phyloP scores from a whole-genome alignment of 1,140 invertebrate genomes.

The Mylabris phalerata region DNA sequence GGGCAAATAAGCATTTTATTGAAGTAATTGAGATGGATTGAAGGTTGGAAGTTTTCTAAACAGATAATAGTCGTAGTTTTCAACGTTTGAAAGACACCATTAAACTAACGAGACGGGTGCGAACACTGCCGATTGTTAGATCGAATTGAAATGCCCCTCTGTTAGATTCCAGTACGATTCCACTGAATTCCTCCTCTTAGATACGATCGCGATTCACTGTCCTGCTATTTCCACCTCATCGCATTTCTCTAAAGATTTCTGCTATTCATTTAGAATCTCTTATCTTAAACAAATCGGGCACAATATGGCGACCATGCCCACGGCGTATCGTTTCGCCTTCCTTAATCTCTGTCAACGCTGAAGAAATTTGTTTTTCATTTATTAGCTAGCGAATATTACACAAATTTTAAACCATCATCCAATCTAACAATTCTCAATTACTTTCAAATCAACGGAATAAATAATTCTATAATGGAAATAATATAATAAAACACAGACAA shows the following conservation, averaged over 20 bases:
- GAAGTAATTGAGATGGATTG: neutral
- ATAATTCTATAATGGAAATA: neutral
- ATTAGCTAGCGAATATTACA: neutral
- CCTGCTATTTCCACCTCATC: slow-evolving; percentile 23
- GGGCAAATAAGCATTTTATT: neutral
- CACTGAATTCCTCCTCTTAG: slow-evolving; percentile 15
- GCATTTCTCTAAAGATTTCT: slow-evolving; percentile 23
- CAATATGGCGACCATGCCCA: slow-evolving; percentile 10
- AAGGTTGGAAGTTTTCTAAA: slow-evolving; percentile 3
- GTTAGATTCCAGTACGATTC: slow-evolving; percentile 20
- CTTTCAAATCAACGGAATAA: too few relatives aligned
- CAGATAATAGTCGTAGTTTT: slow-evolving; percentile 15
- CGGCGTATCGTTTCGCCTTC: slow-evolving; percentile 3
- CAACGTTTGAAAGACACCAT: slow-evolving; percentile 11
- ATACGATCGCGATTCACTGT: slow-evolving; percentile 23
- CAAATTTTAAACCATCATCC: neutral
- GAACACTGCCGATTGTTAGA: slow-evolving; percentile 14
- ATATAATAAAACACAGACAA: neutral
- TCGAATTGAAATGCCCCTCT: slow-evolving; percentile 21
- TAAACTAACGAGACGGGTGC: slow-evolving; percentile 20
- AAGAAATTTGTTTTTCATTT: slow-evolving; percentile 12
- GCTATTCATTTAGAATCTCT: slow-evolving; percentile 22
- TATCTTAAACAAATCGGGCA: slow-evolving; percentile 18
- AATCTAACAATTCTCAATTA: too few relatives aligned
- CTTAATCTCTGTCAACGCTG: slow-evolving; percentile 7